phyloP scores from a whole-genome alignment of 1,140 invertebrate species.

The Halesus radiatus region DNA sequence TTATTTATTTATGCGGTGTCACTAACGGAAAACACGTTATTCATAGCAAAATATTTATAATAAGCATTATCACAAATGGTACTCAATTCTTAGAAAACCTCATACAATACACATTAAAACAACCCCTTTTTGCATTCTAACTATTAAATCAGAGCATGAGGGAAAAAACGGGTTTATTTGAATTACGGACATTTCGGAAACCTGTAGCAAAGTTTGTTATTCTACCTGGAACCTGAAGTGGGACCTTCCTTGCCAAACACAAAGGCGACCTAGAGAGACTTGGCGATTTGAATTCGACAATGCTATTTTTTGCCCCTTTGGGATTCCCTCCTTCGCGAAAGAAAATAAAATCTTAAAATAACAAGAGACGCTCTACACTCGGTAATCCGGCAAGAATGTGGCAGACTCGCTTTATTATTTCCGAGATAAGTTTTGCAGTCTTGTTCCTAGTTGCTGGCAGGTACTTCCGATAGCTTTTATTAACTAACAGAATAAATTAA shows the following conservation, averaged over 20 bases:
- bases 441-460: not conserved
- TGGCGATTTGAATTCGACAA: slow-evolving; percentile 54
- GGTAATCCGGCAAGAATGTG: slow-evolving; percentile 17
- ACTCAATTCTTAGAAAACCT: too few species aligned
- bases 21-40: too few species aligned
- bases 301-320: slow-evolving; percentile 39
- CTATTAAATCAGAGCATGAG: not conserved
- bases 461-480: not conserved
- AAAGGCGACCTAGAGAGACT: slow-evolving; percentile 42
- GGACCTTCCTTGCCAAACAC: slow-evolving; percentile 35
- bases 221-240: slow-evolving; percentile 31
- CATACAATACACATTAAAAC: not conserved
- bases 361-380: slow-evolving; percentile 44
- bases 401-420: slow-evolving; percentile 16
- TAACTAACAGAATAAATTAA: too few species aligned
- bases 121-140: slow-evolving; percentile 19
- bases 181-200: slow-evolving; percentile 21
- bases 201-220: slow-evolving; percentile 33
- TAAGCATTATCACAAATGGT: too few species aligned
- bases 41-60: too few species aligned
- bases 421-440: not conserved
- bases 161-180: slow-evolving; percentile 14
- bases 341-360: slow-evolving; percentile 53
- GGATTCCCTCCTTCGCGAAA: slow-evolving; percentile 34
- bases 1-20: too few species aligned